Conservation (phyloP, 2,113 vertebrate species). For the Larimichthys polyactis region DNA sequence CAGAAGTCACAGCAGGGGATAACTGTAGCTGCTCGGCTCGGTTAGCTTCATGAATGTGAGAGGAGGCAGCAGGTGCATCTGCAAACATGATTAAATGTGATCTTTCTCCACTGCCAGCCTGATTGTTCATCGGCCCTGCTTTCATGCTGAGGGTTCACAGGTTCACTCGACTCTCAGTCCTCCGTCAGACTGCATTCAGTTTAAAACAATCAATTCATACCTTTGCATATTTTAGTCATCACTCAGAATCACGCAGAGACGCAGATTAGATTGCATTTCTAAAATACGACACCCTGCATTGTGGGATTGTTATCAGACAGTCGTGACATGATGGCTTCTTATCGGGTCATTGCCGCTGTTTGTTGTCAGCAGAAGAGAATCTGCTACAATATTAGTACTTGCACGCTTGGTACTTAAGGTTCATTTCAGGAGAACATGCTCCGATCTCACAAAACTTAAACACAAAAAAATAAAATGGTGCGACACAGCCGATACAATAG, state of each 20-base stretch:
- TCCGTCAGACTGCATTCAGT: neutral
- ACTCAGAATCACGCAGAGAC: neutral
- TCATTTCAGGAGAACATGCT: no score
- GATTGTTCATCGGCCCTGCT: conserved; percentile 41
- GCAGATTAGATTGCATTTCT: neutral
- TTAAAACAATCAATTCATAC: neutral
- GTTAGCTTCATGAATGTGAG: neutral
- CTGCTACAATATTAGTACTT: no score
- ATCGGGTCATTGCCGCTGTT: no score
- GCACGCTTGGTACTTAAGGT: no score
- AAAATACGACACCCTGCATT: no score
- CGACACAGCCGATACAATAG: no score
- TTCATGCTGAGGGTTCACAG: neutral
- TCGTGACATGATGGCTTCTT: no score
- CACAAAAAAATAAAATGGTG: no score
- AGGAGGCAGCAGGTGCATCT: neutral
- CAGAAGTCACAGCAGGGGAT: no score
- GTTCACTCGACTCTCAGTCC: neutral
- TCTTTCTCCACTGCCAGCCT: neutral
- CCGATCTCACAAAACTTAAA: no score
- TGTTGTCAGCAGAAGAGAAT: no score
- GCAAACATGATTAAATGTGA: conserved; percentile 49
- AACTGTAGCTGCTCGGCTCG: neutral
- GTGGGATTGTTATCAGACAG: no score
- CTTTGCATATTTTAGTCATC: neutral